Percentiles rank a stretch among this genome's conserved stretches.
These are phyloP conservation scores for Philereme transversata DNA, from an alignment of 2,888 invertebrate genomes.

Conservation along the genomic window DNA sequence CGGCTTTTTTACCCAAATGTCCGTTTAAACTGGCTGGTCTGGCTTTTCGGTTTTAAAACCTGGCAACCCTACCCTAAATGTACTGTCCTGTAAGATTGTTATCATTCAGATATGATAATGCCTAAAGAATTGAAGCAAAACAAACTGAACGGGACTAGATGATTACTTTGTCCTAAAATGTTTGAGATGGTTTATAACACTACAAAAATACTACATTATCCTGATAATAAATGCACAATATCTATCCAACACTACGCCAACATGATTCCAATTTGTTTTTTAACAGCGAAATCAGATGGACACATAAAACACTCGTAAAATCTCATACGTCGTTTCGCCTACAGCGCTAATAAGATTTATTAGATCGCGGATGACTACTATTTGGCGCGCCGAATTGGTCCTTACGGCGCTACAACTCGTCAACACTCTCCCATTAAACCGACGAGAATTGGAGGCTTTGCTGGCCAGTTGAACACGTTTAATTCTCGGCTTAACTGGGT, in stretches of 20 bases:
- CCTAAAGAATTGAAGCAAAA: too few relatives aligned
- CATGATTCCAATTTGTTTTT: constrained; percentile 21
- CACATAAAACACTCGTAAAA: constrained; percentile 24
- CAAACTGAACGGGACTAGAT: too few relatives aligned
- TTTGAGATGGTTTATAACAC: too few relatives aligned
- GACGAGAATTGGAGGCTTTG: constrained; percentile 28
- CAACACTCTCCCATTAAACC: constrained; percentile 23
- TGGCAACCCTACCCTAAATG: too few relatives aligned
- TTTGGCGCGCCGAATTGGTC: constrained; percentile 22
- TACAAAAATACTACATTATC: too few relatives aligned
- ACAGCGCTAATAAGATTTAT: constrained; percentile 25
- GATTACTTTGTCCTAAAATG: too few relatives aligned
- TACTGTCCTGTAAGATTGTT: too few relatives aligned
- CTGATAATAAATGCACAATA: too few relatives aligned
- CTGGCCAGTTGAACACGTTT: constrained; percentile 32
- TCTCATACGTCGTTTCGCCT: constrained; percentile 15
- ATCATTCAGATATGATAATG: too few relatives aligned
- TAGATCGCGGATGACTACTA: constrained; percentile 18
- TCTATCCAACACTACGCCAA: constrained; percentile 8
- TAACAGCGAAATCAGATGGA: constrained; percentile 19
- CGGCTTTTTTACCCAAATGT: too few relatives aligned
- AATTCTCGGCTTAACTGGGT: constrained; percentile 40
- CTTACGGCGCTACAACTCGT: constrained; percentile 21
- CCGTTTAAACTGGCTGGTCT: too few relatives aligned
- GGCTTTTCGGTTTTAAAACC: too few relatives aligned